These are phyloP conservation scores for Acleris sparsana DNA, from an alignment of 2,888 invertebrate species.

Conservation along the genomic window DNA sequence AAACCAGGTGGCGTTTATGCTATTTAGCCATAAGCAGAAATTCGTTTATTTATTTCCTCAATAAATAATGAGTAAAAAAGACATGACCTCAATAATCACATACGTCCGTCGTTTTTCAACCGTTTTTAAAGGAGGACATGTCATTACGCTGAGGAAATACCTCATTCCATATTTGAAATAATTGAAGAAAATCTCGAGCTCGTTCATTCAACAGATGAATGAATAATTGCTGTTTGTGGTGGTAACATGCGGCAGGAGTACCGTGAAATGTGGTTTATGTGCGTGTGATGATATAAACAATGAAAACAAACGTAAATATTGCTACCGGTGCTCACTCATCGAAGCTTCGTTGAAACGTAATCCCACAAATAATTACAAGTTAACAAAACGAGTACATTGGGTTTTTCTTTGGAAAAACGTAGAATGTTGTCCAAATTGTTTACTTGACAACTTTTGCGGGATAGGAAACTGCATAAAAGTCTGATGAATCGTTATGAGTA, in stretches of 20 bases:
- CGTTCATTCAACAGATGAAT: not conserved
- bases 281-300: constrained; percentile 69
- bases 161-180: too few relatives aligned
- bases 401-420: not conserved
- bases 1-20: too few relatives aligned
- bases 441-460: not conserved
- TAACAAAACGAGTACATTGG: too few relatives aligned
- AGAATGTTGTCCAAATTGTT: not conserved
- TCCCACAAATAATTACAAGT: not conserved
- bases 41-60: too few relatives aligned
- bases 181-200: too few relatives aligned
- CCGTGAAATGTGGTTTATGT: constrained; percentile 76
- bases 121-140: too few relatives aligned
- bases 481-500: too few relatives aligned
- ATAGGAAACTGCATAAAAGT: not conserved
- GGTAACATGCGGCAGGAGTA: constrained; percentile 56
- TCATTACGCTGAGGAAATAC: too few relatives aligned
- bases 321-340: constrained; percentile 3
- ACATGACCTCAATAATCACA: too few relatives aligned
- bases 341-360: not conserved
- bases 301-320: constrained; percentile 54
- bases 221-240: constrained; percentile 50
- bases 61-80: too few relatives aligned
- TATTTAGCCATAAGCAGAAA: too few relatives aligned
- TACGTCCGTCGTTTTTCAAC: too few relatives aligned